Percentiles rank a stretch among this genome's conserved stretches.
Evolutionary conservation across 1,140 invertebrate species (phyloP).

Genomic region (Parapsyche elsis): DNA sequence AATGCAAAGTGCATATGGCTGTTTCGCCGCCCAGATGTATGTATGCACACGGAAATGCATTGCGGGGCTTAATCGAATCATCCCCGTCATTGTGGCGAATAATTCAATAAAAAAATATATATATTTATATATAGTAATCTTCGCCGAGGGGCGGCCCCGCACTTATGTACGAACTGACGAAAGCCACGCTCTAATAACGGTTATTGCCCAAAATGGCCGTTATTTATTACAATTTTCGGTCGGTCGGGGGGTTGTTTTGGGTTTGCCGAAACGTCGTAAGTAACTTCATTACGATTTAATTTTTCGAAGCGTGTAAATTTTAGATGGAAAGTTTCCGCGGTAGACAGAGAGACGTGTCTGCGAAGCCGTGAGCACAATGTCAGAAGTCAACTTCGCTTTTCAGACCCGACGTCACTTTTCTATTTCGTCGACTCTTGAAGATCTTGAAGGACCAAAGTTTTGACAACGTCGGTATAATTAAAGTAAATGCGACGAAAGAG

Average conservation of each 20-base stretch:
- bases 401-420: background rate
- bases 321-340: too few species aligned
- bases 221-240: too few species aligned
- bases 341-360: background rate
- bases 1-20: conserved; percentile 55
- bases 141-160: background rate
- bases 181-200: too few species aligned
- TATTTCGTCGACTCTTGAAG: conserved; percentile 1
- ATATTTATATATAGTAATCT: too few species aligned
- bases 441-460: conserved; percentile 1
- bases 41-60: conserved; percentile 37
- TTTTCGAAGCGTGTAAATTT: too few species aligned
- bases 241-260: too few species aligned
- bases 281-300: too few species aligned
- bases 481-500: conserved; percentile 7
- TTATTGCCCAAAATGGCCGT: too few species aligned
- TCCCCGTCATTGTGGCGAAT: conserved; percentile 34
- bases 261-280: too few species aligned
- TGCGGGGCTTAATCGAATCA: conserved; percentile 49
- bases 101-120: conserved; percentile 26
- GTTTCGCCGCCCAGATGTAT: conserved; percentile 49
- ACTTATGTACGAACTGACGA: too few species aligned
- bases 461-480: conserved; percentile 1
- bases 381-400: background rate
- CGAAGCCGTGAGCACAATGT: background rate